Conservation (phyloP, 2,113 vertebrate genomes). For the Phylloscopus whistleri region DNA sequence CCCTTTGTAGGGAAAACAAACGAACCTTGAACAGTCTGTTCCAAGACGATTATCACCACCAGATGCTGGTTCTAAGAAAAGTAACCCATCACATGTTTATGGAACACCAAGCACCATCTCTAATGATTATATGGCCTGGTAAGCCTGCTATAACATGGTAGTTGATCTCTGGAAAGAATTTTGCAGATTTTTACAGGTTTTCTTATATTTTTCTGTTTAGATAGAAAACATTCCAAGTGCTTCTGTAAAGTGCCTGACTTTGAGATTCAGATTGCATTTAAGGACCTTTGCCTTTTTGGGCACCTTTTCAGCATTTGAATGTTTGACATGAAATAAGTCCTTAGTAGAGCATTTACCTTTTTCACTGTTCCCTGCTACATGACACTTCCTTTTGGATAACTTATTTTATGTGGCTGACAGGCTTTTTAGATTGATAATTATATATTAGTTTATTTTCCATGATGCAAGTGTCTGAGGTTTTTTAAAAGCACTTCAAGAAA, state of each 20-base stretch:
- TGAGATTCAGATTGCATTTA: background rate
- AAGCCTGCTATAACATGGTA: background rate
- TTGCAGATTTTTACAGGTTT: background rate
- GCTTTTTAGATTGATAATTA: background rate
- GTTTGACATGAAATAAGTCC: background rate
- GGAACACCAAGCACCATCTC: conserved; percentile 77
- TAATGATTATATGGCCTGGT: conserved; percentile 80
- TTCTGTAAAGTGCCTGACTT: background rate
- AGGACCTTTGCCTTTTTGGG: background rate
- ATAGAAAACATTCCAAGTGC: background rate
- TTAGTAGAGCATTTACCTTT: background rate
- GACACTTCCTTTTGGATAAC: background rate
- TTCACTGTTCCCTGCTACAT: background rate
- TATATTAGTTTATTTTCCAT: background rate
- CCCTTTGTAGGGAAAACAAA: conserved; percentile 67
- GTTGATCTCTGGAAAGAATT: background rate
- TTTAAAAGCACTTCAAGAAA: background rate
- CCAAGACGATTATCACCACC: conserved; percentile 69
- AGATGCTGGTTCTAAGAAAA: conserved; percentile 45
- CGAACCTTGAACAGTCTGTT: conserved; percentile 66
- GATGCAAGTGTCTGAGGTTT: background rate
- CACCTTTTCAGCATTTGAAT: background rate
- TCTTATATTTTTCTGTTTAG: background rate
- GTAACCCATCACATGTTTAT: conserved; percentile 58
- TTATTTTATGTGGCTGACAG: background rate